phyloP scores from a whole-genome alignment of 2,797 vertebrate species.

The Ceyx erithaca region DNA sequence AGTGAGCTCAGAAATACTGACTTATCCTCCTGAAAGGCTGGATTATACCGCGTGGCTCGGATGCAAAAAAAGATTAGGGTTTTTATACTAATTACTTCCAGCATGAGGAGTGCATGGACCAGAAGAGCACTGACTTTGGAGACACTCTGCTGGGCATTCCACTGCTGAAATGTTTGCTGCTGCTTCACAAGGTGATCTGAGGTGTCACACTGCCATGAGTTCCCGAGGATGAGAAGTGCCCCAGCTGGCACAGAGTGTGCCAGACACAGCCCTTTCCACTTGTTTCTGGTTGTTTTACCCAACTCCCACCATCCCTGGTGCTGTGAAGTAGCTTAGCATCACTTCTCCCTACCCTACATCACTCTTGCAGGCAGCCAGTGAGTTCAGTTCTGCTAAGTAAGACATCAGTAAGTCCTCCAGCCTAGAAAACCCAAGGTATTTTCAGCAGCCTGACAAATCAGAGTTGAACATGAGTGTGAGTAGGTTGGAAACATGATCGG shows the following conservation, averaged over 20 bases:
- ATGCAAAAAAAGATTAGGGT: slow-evolving; percentile 60
- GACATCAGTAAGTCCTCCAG: not conserved
- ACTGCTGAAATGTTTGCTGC: not conserved
- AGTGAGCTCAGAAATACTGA: slow-evolving; percentile 72
- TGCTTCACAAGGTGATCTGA: not conserved
- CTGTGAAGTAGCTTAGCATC: not conserved
- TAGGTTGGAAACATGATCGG: not conserved
- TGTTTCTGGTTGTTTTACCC: not conserved
- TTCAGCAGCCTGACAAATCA: not conserved
- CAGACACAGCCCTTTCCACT: not conserved
- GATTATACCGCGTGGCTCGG: slow-evolving; percentile 61
- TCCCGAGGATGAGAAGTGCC: rapidly evolving
- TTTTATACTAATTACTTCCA: slow-evolving; percentile 67
- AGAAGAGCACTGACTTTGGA: slow-evolving; percentile 6
- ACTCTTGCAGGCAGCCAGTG: not conserved
- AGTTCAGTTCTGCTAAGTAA: not conserved
- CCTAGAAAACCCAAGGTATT: not conserved
- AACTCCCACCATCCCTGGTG: rapidly evolving
- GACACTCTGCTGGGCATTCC: slow-evolving; percentile 15
- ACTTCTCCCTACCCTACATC: not conserved
- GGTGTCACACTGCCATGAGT: not conserved
- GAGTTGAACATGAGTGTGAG: not conserved
- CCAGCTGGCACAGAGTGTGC: not conserved
- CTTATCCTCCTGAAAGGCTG: slow-evolving; percentile 72
- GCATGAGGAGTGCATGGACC: not conserved